A percentile compares a stretch with the other conserved stretches of the same genome.
These are phyloP conservation scores for Sebastes hubbsi DNA, from an alignment of 2,797 vertebrate genomes.

Conservation along the genomic window DNA sequence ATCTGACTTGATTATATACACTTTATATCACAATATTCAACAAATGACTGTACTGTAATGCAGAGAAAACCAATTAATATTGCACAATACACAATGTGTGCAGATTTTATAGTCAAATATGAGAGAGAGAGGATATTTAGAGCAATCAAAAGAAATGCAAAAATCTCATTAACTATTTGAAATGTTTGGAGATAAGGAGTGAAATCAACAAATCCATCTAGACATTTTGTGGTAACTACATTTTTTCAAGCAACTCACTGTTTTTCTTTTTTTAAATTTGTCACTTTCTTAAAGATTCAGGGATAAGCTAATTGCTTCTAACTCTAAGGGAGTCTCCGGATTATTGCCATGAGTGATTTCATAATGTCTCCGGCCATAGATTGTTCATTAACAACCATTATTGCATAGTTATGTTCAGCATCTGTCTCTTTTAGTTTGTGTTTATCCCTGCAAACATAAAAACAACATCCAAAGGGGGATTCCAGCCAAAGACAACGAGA, in stretches of 20 bases:
- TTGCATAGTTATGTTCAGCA: constrained; percentile 10
- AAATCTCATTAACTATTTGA: neutral
- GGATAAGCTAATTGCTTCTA: constrained; percentile 16
- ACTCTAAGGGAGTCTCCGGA: neutral
- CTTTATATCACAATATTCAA: neutral
- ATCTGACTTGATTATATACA: neutral
- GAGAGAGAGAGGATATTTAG: neutral
- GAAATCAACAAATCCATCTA: constrained; percentile 12
- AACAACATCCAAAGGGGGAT: neutral
- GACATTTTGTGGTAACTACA: constrained; percentile 20
- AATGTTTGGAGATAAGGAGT: neutral
- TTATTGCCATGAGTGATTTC: constrained; percentile 28
- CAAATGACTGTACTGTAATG: neutral
- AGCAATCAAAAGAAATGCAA: neutral
- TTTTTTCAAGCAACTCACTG: neutral
- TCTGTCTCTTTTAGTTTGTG: constrained; percentile 11
- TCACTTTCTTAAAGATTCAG: constrained; percentile 11
- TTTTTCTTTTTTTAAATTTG: neutral
- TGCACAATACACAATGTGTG: neutral
- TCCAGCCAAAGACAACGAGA: constrained; percentile 18
- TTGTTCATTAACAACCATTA: constrained; percentile 22
- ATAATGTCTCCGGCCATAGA: constrained; percentile 2
- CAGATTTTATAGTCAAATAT: neutral
- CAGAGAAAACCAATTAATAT: neutral
- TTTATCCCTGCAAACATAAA: constrained; percentile 1